Evolutionary conservation across 2,113 vertebrate genomes (phyloP), one percentile per base, ranked within the genome.

Genomic region (Bufo bufo): DNA sequence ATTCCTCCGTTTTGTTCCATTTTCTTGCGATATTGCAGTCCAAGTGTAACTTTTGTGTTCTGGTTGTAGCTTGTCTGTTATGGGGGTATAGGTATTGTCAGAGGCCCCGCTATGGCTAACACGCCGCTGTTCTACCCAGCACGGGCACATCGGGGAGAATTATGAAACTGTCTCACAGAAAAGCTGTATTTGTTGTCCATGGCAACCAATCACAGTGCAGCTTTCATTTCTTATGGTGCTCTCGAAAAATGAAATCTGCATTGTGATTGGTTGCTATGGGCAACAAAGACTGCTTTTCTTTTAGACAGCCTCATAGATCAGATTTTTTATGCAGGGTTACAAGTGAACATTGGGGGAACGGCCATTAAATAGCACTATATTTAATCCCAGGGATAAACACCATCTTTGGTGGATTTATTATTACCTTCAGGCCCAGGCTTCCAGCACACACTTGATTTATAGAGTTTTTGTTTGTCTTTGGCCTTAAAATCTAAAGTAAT

Each of bases 21-120:
- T 61, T 87, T 87, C 19, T 71, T 74, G 56, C 71, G 65, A 87
- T 82, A 87, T 87, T 88, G 77, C 66, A 19, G 79, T 63, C 86
- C 66, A 80, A 69, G 69, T 87, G 87, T 89, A 69, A 84, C 87
- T 63, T 89, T 77, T 89, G 87, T 89, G 58, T 66, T 43, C 14
- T 23, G 54, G 58, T 89, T 89, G 87, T 84, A 89, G 69, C 82
- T 69, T 58, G 17, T 69, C 69, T 88, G 80, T 72, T 66, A 52
- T 75, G 9, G 43, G 10, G 75, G 79, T 43, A 88, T 33, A 16
- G 47, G 52, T 23, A 83, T 77, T 88, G 81, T 77, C 58, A 2
- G 20, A 61, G 75, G 54, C 81, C 82, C 33, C 59, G n/a, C 81
- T 63, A 66, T 23, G 47, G 59, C 59, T 82, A 82, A 82, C 52